phyloP scores from a whole-genome alignment of 2,797 vertebrate genomes.

The Smutsia gigantea region DNA sequence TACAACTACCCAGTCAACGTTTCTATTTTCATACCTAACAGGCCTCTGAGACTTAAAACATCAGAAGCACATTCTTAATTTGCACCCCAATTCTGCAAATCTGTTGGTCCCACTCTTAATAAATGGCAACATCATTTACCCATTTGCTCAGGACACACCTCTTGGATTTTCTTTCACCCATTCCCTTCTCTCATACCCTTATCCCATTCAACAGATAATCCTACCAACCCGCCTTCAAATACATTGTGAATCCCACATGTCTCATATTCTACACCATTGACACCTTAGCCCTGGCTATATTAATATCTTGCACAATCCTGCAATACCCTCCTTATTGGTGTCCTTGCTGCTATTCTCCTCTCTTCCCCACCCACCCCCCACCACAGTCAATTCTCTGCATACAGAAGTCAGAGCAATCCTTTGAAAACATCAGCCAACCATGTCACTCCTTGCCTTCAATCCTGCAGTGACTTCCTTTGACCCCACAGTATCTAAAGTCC shows the following conservation, averaged over 20 bases:
- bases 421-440: neutral
- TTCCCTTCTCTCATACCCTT: neutral
- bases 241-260: neutral
- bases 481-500: neutral
- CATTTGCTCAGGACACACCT: neutral
- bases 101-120: neutral
- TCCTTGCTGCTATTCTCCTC: neutral
- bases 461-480: neutral
- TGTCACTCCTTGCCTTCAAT: neutral
- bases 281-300: neutral
- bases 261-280: neutral
- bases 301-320: too few species aligned
- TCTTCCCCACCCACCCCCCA: too few species aligned
- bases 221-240: neutral
- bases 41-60: neutral
- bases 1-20: neutral
- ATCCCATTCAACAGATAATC: neutral
- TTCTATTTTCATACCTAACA: neutral
- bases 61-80: neutral
- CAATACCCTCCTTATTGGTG: neutral
- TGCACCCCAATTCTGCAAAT: neutral
- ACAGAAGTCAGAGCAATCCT: neutral
- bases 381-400: neutral
- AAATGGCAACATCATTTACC: neutral
- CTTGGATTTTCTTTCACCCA: neutral